Conservation (phyloP, 2,113 vertebrate species). For the Proterorhinus semilunaris region DNA sequence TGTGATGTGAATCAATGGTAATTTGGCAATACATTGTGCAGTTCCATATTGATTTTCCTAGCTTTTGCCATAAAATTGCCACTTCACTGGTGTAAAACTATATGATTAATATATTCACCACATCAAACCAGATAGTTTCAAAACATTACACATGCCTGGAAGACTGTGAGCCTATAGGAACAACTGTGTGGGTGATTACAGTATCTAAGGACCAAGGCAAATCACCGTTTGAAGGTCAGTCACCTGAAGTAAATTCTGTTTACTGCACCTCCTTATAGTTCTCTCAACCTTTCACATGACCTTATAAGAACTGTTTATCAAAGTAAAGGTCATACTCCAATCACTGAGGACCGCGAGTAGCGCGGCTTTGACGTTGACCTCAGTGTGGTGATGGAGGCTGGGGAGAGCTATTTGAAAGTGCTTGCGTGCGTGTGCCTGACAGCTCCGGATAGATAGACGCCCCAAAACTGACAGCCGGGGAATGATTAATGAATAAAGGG, state of each 20-base stretch:
- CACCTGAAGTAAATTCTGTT: neutral
- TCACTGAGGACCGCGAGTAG: conserved; percentile 22
- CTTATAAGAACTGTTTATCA: conserved; percentile 16
- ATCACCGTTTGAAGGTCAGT: conserved; percentile 2
- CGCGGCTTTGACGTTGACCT: conserved; percentile 17
- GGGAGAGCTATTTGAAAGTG: neutral
- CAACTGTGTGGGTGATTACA: neutral
- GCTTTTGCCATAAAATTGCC: no score
- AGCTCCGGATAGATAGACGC: neutral
- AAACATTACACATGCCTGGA: neutral
- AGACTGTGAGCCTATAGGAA: neutral
- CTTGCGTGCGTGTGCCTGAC: neutral
- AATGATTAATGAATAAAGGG: conserved; percentile 5
- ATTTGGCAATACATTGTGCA: no score
- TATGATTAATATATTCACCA: no score
- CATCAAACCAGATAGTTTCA: no score
- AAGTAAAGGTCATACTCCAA: conserved; percentile 23
- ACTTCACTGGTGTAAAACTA: no score
- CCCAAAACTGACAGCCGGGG: neutral
- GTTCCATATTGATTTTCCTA: no score
- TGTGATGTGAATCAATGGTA: no score
- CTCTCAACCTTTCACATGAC: conserved; percentile 12
- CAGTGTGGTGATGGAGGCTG: neutral
- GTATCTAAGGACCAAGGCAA: neutral
- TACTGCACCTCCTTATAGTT: neutral